phyloP scores from a whole-genome alignment of 2,888 invertebrate genomes.

The Caenorhabditis angaria region DNA sequence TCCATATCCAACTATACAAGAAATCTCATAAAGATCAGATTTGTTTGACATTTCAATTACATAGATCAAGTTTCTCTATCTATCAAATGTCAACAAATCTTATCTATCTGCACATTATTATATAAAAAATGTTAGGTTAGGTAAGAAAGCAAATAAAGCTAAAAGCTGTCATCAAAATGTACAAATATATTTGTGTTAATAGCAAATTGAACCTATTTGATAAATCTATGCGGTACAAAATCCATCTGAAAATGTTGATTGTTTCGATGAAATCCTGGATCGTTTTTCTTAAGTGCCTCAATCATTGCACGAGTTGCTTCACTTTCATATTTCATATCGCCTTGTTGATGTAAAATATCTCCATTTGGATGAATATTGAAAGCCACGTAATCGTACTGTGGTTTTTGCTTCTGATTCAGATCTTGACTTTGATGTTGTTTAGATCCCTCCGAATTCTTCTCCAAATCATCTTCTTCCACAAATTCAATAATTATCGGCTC shows the following conservation, averaged over 20 bases:
- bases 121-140: neutral
- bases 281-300: slow-evolving; percentile 25
- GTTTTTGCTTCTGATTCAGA: slow-evolving; percentile 10
- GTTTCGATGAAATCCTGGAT: slow-evolving; percentile 26
- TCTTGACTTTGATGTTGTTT: slow-evolving; percentile 2
- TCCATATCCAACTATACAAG: too few species aligned
- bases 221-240: slow-evolving; percentile 18
- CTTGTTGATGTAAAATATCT: neutral
- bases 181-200: slow-evolving; percentile 5
- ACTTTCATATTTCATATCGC: slow-evolving; percentile 12
- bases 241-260: slow-evolving; percentile 26
- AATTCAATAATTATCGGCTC: slow-evolving; percentile 24
- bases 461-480: slow-evolving; percentile 13
- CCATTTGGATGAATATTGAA: slow-evolving; percentile 28
- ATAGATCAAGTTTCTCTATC: too few species aligned
- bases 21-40: slow-evolving; percentile 7
- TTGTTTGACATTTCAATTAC: too few species aligned
- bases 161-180: neutral
- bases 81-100: slow-evolving; percentile 17
- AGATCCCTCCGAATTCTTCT: neutral
- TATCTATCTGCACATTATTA: neutral
- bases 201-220: neutral
- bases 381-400: slow-evolving; percentile 23
- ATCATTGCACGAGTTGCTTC: slow-evolving; percentile 39
- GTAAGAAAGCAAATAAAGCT: slow-evolving; percentile 9